A percentile compares a stretch with the other conserved stretches of the same genome.
phyloP scores from a whole-genome alignment of 2,888 invertebrate genomes.

The Scrobipalpa atriplicella region DNA sequence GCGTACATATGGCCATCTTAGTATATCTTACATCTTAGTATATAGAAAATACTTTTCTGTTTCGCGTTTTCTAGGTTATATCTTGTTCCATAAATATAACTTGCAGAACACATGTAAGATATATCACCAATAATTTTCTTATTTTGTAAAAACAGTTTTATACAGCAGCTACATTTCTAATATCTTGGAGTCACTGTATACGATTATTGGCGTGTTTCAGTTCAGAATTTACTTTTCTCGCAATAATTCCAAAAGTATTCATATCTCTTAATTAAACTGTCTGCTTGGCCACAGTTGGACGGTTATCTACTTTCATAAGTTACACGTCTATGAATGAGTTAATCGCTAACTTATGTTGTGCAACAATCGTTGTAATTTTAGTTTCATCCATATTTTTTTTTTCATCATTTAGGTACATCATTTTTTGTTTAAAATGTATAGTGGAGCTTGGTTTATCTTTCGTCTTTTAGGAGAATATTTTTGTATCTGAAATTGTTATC shows the following conservation, averaged over 20 bases:
- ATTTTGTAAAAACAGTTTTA: no score
- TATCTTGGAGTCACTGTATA: not conserved
- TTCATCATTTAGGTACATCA: not conserved
- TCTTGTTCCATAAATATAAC: no score
- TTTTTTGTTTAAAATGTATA: not conserved
- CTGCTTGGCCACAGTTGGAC: conserved; percentile 27
- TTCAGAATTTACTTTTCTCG: not conserved
- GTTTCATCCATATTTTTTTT: not conserved
- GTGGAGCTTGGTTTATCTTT: not conserved
- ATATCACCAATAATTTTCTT: no score
- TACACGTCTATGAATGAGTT: conserved; percentile 12
- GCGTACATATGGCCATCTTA: no score
- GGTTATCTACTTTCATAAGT: conserved; percentile 26
- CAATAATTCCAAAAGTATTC: not conserved
- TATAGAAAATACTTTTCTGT: no score
- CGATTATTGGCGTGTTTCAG: not conserved
- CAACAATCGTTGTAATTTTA: conserved; percentile 5
- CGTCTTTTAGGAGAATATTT: not conserved
- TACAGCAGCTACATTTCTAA: no score
- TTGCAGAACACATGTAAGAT: no score
- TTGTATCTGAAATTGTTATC: no score
- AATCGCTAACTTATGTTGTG: conserved; percentile 20
- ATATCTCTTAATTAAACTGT: conserved; percentile 23
- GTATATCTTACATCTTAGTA: no score
- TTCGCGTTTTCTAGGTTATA: no score